Evolutionary conservation across 2,797 vertebrate genomes (phyloP).

Genomic region (Lithobates sylvaticus): DNA sequence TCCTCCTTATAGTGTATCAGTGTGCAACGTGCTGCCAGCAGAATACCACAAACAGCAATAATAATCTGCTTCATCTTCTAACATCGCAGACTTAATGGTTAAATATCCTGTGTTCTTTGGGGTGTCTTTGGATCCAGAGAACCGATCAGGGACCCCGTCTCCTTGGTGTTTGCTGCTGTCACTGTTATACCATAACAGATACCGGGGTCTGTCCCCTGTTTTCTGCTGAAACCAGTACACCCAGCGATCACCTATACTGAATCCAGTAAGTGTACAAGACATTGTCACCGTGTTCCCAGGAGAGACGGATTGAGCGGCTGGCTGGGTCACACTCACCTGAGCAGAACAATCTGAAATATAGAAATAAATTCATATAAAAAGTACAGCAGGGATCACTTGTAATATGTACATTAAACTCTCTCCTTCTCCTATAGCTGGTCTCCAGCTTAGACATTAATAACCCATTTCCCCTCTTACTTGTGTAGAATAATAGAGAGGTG

Average conservation of each 20-base stretch:
- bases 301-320: not conserved
- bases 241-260: not conserved
- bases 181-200: not conserved
- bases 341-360: constrained; percentile 23
- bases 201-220: not conserved
- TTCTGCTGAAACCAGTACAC: constrained; percentile 13
- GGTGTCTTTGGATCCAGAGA: constrained; percentile 60
- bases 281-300: not conserved
- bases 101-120: not conserved
- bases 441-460: no score
- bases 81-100: not conserved
- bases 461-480: not conserved
- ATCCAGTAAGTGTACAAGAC: not conserved
- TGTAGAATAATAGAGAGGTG: not conserved
- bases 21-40: not conserved
- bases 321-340: constrained; percentile 2
- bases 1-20: not conserved
- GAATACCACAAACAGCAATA: constrained; percentile 11
- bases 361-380: not conserved
- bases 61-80: constrained; percentile 35
- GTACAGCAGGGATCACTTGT: not conserved
- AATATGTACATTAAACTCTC: not conserved
- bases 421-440: no score
- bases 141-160: constrained; percentile 55
- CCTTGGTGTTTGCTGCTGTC: constrained; percentile 27